phyloP scores from a whole-genome alignment of 2,888 invertebrate species.

The Syrphus vitripennis region DNA sequence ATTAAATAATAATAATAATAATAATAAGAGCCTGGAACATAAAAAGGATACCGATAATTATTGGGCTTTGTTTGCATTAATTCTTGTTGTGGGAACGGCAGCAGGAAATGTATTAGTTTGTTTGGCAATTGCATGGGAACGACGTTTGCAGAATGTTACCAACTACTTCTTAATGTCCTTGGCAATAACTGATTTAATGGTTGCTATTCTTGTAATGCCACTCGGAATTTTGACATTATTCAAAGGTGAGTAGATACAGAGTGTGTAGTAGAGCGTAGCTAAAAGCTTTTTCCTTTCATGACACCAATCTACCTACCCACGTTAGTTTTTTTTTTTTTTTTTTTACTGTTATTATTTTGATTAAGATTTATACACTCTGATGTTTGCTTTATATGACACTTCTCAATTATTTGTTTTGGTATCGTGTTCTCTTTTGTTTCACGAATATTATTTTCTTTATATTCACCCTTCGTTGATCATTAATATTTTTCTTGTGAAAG shows the following conservation, averaged over 20 bases:
- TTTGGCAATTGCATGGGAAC: constrained; percentile 94
- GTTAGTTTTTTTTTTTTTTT: not conserved
- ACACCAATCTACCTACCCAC: not conserved
- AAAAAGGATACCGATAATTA: constrained; percentile 84
- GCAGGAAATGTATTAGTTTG: constrained; percentile 97
- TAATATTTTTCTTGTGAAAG: too few relatives aligned
- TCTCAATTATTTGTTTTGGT: too few relatives aligned
- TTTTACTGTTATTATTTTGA: not conserved
- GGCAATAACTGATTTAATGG: constrained; percentile 96
- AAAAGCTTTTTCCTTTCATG: not conserved
- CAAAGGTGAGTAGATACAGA: constrained; percentile 90
- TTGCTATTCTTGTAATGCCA: constrained; percentile 97
- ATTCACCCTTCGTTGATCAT: too few relatives aligned
- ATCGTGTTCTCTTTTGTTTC: too few relatives aligned
- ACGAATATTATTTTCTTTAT: too few relatives aligned
- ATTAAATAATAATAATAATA: constrained; percentile 11
- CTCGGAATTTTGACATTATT: constrained; percentile 92
- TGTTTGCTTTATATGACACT: too few relatives aligned
- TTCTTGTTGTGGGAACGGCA: constrained; percentile 92
- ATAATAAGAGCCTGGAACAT: constrained; percentile 27
- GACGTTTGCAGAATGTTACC: constrained; percentile 96
- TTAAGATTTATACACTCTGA: not conserved
- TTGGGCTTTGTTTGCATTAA: constrained; percentile 90
- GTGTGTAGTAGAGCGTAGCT: too few relatives aligned
- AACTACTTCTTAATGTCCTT: constrained; percentile 98